Percentiles rank a stretch among this genome's conserved stretches.
Conservation (phyloP, 2,888 invertebrate genomes). For the Chaetogeoica ovagalla region DNA sequence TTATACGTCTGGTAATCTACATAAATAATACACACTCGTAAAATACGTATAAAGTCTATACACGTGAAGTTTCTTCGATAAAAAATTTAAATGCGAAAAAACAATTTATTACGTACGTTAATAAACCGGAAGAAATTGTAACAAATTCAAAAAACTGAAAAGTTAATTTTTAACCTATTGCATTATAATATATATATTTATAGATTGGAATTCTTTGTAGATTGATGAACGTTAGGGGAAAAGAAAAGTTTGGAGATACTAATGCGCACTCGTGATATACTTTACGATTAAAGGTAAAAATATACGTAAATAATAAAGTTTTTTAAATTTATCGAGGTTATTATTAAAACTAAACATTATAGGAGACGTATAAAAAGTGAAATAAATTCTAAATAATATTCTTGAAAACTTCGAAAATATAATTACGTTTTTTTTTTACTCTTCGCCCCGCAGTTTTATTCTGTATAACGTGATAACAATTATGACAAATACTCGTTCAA, state of each 20-base stretch:
- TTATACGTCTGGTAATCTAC: no score
- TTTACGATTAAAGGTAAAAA: not conserved
- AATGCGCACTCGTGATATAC: not conserved
- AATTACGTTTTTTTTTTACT: not conserved
- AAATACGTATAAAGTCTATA: no score
- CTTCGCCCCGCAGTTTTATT: not conserved
- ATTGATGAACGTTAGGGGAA: slow-evolving; percentile 11
- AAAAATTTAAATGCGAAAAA: not conserved
- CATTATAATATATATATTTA: not conserved
- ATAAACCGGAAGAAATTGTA: not conserved
- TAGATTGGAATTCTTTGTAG: not conserved
- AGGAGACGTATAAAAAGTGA: not conserved
- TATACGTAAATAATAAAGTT: not conserved
- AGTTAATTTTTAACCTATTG: not conserved
- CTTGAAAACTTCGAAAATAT: not conserved
- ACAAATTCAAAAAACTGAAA: not conserved
- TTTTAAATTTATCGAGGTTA: slow-evolving; percentile 8
- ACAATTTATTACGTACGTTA: not conserved
- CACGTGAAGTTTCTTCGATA: not conserved
- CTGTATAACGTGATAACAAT: not conserved
- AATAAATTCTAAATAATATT: slow-evolving; percentile 3
- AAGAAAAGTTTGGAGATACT: not conserved
- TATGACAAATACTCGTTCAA: not conserved
- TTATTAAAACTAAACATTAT: slow-evolving; percentile 3
- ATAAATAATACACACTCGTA: no score